These are phyloP conservation scores for Listronotus bonariensis DNA, from an alignment of 1,140 invertebrate genomes.

Conservation along the genomic window DNA sequence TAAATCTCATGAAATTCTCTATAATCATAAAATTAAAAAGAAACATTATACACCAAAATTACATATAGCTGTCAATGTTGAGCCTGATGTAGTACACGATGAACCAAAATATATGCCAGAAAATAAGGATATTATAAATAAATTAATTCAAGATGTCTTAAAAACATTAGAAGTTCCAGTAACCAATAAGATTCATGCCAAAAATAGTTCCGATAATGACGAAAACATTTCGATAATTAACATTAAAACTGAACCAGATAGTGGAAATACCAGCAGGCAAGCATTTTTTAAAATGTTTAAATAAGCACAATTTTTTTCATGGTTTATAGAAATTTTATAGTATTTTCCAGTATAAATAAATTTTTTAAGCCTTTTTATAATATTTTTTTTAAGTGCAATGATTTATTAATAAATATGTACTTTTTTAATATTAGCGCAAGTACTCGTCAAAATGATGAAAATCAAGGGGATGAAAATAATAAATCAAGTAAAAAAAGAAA, in stretches of 20 bases:
- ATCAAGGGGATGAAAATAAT: background rate
- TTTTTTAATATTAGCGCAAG: too few species aligned
- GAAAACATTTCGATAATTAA: background rate
- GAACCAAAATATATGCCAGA: constrained; percentile 31
- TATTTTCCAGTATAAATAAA: too few species aligned
- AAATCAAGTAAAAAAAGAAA: constrained; percentile 10
- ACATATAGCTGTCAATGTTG: constrained; percentile 16
- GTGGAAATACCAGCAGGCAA: constrained; percentile 14
- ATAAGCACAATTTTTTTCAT: too few species aligned
- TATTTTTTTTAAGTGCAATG: too few species aligned
- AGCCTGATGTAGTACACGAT: constrained; percentile 25
- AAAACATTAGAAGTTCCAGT: constrained; percentile 43
- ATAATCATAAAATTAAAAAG: constrained; percentile 55
- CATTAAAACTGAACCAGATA: constrained; percentile 17
- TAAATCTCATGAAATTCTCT: constrained; percentile 54
- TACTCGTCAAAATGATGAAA: background rate
- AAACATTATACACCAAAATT: constrained; percentile 52
- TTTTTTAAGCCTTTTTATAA: too few species aligned
- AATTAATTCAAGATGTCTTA: constrained; percentile 51
- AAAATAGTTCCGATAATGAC: background rate
- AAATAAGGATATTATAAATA: constrained; percentile 45
- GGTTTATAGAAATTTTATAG: too few species aligned
- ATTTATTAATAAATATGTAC: too few species aligned
- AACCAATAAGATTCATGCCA: background rate
- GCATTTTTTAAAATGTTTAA: background rate